A percentile compares a stretch with the other conserved stretches of the same genome.
phyloP scores from a whole-genome alignment of 2,888 invertebrate genomes.

The Drosophila melanosoma region DNA sequence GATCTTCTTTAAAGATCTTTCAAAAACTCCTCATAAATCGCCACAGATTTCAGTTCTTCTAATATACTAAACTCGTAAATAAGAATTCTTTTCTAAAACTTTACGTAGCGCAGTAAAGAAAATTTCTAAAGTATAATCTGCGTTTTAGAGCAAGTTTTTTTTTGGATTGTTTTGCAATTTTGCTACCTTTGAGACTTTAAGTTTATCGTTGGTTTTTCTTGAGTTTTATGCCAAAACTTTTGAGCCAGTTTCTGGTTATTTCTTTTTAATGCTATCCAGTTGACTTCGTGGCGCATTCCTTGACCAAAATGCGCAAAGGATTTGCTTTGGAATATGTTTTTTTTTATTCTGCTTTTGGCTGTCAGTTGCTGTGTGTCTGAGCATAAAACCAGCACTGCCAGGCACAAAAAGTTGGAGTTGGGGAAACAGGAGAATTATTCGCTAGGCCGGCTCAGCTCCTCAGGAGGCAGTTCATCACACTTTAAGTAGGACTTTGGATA shows the following conservation, averaged over 20 bases:
- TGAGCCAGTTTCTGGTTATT: conserved; percentile 8
- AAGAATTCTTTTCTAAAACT: background rate
- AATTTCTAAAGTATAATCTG: background rate
- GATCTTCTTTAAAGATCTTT: background rate
- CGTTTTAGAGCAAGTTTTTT: background rate
- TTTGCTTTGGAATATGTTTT: conserved; percentile 40
- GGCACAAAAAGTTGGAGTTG: background rate
- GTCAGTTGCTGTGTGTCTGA: conserved; percentile 51
- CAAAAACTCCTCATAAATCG: background rate
- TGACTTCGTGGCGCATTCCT: conserved; percentile 69
- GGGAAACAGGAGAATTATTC: conserved; percentile 23
- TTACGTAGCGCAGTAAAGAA: background rate
- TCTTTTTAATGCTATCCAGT: conserved; percentile 39
- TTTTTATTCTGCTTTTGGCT: conserved; percentile 34
- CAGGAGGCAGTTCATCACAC: conserved; percentile 65
- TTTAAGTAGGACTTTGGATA: conserved; percentile 14
- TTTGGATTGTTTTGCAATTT: conserved; percentile 27
- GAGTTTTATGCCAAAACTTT: conserved; percentile 7
- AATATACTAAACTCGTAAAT: background rate
- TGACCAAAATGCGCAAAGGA: conserved; percentile 70
- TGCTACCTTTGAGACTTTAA: conserved; percentile 18
- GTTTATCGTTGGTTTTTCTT: background rate
- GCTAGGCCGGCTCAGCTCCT: conserved; percentile 31
- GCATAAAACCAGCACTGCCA: conserved; percentile 51
- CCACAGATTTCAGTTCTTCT: background rate